phyloP scores from a whole-genome alignment of 1,140 invertebrate genomes.

The Hypothenemus hampei region DNA sequence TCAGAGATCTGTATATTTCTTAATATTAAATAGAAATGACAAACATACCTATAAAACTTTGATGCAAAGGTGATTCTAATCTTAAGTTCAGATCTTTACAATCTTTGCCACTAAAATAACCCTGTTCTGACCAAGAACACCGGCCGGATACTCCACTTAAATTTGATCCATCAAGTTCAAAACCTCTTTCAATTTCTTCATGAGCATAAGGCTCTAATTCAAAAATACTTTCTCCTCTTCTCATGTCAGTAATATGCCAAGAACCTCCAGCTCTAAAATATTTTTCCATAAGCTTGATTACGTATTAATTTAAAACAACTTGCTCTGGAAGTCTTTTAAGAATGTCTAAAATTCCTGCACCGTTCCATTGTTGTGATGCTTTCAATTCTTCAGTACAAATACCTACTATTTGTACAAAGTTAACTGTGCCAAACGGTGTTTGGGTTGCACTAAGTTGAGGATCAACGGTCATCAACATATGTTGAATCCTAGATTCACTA shows the following conservation, averaged over 20 bases:
- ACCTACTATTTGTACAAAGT: conserved; percentile 83
- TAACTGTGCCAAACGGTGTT: conserved; percentile 69
- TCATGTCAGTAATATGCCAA: conserved; percentile 85
- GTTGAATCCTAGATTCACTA: conserved; percentile 71
- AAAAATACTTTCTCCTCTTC: conserved; percentile 74
- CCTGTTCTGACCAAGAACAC: conserved; percentile 46
- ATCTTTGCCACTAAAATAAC: conserved; percentile 24
- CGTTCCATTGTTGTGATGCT: conserved; percentile 89
- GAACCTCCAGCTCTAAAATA: conserved; percentile 67
- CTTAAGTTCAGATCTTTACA: conserved; percentile 25
- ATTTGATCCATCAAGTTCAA: conserved; percentile 80
- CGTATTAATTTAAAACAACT: conserved; percentile 29
- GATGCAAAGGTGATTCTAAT: conserved; percentile 24
- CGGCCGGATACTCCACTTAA: conserved; percentile 84
- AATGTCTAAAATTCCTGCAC: conserved; percentile 77
- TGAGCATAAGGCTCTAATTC: conserved; percentile 71
- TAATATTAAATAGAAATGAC: conserved; percentile 21
- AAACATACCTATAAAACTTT: conserved; percentile 19
- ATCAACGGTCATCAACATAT: conserved; percentile 85
- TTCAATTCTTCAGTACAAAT: conserved; percentile 82
- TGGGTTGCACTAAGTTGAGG: conserved; percentile 63
- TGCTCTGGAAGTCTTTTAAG: conserved; percentile 66
- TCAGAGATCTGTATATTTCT: not conserved
- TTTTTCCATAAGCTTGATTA: not conserved
- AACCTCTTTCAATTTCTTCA: conserved; percentile 70